phyloP scores from a whole-genome alignment of 2,113 vertebrate species.

The Menidia beryllina region DNA sequence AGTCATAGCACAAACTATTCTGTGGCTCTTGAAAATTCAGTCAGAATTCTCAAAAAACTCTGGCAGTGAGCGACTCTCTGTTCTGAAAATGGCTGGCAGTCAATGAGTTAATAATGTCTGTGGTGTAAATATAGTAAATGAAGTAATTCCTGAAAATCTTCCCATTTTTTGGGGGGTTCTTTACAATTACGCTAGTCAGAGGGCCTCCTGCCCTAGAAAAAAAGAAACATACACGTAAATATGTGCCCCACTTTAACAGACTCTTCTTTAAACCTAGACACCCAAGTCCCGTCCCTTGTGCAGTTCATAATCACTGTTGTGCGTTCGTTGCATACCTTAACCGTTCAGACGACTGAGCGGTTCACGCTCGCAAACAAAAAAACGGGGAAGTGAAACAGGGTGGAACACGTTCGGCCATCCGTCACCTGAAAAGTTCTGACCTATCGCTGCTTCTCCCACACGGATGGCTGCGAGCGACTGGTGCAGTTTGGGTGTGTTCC shows the following conservation, averaged over 20 bases:
- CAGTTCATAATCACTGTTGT: not conserved
- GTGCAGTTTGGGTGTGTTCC: constrained; percentile 16
- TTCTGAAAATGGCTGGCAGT: too few species aligned
- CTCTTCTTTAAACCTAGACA: not conserved
- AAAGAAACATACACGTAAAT: not conserved
- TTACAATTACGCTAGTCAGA: not conserved
- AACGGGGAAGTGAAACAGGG: constrained; percentile 32
- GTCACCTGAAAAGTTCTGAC: constrained; percentile 18
- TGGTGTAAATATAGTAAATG: constrained; percentile 3
- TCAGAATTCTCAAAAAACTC: too few species aligned
- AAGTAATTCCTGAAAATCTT: constrained; percentile 19
- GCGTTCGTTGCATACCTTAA: not conserved
- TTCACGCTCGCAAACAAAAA: not conserved
- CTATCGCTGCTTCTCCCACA: not conserved
- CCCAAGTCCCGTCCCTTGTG: not conserved
- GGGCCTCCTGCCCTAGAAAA: constrained; percentile 6
- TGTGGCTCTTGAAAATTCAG: too few species aligned
- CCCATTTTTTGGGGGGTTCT: not conserved
- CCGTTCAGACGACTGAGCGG: not conserved
- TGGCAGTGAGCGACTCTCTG: too few species aligned
- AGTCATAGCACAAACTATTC: too few species aligned
- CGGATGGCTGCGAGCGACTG: not conserved
- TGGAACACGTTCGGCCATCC: constrained; percentile 5
- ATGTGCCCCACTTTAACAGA: not conserved
- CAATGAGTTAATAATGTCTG: constrained; percentile 16